phyloP scores from a whole-genome alignment of 2,888 invertebrate genomes.

The Sesia apiformis region DNA sequence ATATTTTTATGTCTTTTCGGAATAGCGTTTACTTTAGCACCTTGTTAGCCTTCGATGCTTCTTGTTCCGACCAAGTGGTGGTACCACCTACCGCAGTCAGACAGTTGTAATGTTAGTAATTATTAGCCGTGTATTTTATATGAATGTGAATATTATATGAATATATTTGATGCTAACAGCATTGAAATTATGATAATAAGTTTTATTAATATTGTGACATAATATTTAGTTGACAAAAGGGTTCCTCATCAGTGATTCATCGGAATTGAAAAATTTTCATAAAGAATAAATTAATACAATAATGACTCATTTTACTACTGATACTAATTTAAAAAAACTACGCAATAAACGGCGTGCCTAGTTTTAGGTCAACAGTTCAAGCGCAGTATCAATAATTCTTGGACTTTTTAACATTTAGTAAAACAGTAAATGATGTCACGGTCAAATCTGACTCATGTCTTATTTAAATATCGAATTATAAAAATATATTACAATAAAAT shows the following conservation, averaged over 20 bases:
- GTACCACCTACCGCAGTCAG: conserved; percentile 48
- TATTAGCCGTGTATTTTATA: neutral
- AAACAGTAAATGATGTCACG: conserved; percentile 68
- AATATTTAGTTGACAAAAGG: neutral
- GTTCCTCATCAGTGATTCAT: neutral
- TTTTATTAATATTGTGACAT: too few species aligned
- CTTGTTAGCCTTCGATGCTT: conserved; percentile 57
- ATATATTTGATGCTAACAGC: too few species aligned
- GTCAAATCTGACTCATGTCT: conserved; percentile 45
- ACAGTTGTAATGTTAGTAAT: neutral
- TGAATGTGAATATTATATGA: neutral
- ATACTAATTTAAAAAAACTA: conserved; percentile 28
- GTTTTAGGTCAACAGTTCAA: conserved; percentile 64
- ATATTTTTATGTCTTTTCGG: conserved; percentile 48
- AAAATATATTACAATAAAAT: conserved; percentile 31
- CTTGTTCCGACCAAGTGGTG: conserved; percentile 27
- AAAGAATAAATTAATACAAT: conserved; percentile 13
- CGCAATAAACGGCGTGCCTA: conserved; percentile 40
- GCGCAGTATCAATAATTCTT: conserved; percentile 61
- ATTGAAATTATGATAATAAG: too few species aligned
- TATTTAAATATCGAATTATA: conserved; percentile 39
- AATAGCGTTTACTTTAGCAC: conserved; percentile 61
- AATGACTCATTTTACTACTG: conserved; percentile 40
- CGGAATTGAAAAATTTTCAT: neutral
- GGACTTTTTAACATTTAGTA: conserved; percentile 53